Conservation (phyloP, 2,113 vertebrate genomes). For the Charadrius vociferus region DNA sequence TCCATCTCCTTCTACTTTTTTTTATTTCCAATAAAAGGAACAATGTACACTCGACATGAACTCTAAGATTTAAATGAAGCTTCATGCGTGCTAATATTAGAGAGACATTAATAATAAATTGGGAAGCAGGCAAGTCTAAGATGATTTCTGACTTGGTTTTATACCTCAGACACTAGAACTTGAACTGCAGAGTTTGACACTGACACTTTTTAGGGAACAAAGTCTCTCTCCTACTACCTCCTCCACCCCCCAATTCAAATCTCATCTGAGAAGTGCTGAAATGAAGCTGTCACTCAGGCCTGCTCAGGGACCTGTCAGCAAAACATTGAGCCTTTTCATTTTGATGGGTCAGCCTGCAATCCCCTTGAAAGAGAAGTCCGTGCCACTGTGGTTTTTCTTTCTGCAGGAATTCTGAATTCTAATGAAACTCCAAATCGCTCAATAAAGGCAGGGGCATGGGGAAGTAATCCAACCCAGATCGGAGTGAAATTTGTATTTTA, state of each 20-base stretch:
- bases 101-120: constrained; percentile 70
- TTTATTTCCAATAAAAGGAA: constrained; percentile 53
- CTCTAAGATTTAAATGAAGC: constrained; percentile 56
- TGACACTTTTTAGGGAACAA: constrained; percentile 88
- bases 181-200: constrained; percentile 81
- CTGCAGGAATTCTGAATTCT: constrained; percentile 84
- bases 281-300: constrained; percentile 87
- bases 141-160: constrained; percentile 60
- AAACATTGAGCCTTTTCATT: constrained; percentile 87
- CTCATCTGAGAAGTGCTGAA: constrained; percentile 84
- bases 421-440: constrained; percentile 86
- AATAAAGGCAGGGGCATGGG: constrained; percentile 81
- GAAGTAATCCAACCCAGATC: constrained; percentile 80
- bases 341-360: constrained; percentile 84
- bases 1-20: not conserved
- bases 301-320: constrained; percentile 84
- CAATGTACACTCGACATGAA: not conserved
- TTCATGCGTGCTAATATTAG: constrained; percentile 33
- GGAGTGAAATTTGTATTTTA: constrained; percentile 82
- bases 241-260: constrained; percentile 72
- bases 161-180: constrained; percentile 78
- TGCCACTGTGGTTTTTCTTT: constrained; percentile 78
- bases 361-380: constrained; percentile 83
- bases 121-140: not conserved
- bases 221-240: constrained; percentile 75